Evolutionary conservation across 2,888 invertebrate genomes (phyloP), one percentile per base, ranked within the genome.

Genomic region (Clepsis dumicolana): DNA sequence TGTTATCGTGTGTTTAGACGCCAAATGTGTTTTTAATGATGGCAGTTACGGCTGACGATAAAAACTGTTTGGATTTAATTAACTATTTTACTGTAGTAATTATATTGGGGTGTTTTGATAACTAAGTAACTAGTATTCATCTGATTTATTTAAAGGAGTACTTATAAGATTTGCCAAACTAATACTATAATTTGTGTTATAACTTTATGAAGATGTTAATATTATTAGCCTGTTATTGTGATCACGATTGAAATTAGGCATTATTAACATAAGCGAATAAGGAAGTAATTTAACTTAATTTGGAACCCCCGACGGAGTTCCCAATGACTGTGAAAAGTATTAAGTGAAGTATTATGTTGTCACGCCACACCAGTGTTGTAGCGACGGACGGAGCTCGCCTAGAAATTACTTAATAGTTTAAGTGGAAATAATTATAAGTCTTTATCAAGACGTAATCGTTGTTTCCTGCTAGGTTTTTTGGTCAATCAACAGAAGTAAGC

Each of bases 281-380:
- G 24, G 25, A 44, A 65, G 60, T 5, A 32, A 61, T 44, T 53
- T 25, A 35, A 12, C 44, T 18, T 16, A 66, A 66, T 61, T 44
- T 32, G 4, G 25, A 44, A 48, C 25, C 27, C 41, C 25, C 10
- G 25, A 25, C 12, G 18, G 24, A 59, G 53, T 53, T 16, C 24
- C 24, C 60, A 41, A 53, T 60, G 48, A 57, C 27, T n/a, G 18
- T 25, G 57, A 57, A 35, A 65, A 50, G 32, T 61, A 53, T 52
- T 44, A 16, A 14, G 53, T 60, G 52, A 60, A 32, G 29, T 44
- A 61, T 44, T 60, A 21, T 60, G 8, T 32, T 54, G 65, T 35
- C 65, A 61, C 65, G 61, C 60, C 24, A 65, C 10, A 32, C 27
- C 21, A 41, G 48, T 38, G 32, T 21, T 29, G 16, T 24, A 52